These are phyloP conservation scores for Holothuria leucospilota DNA, from an alignment of 53 echinoderm and acorn worm genomes.

Conservation along the genomic window DNA sequence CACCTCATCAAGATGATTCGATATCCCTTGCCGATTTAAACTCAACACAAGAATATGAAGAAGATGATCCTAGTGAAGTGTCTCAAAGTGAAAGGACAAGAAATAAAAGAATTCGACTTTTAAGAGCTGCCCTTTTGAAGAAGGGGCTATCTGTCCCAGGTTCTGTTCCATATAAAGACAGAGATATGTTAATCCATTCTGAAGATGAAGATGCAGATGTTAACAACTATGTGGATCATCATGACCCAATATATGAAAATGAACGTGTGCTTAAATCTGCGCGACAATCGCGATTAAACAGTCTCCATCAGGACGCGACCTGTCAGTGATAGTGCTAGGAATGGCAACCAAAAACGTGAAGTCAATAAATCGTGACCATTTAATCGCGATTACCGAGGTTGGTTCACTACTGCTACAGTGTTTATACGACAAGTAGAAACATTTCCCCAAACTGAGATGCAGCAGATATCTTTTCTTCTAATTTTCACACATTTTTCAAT, in stretches of 20 bases:
- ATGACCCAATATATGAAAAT: constrained; percentile 47
- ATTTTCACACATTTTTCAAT: too few relatives aligned
- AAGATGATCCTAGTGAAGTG: neutral
- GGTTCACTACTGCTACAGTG: too few relatives aligned
- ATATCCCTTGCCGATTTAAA: neutral
- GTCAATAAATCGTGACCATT: too few relatives aligned
- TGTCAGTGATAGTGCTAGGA: neutral
- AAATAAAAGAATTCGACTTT: constrained; percentile 5
- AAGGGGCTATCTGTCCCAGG: constrained; percentile 33
- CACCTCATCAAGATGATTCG: neutral
- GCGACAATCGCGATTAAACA: constrained; percentile 22
- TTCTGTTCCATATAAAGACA: neutral
- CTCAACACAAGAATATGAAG: neutral
- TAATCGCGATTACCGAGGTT: too few relatives aligned
- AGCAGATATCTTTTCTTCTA: too few relatives aligned
- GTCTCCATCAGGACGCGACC: neutral
- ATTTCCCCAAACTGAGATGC: too few relatives aligned
- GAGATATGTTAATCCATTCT: neutral
- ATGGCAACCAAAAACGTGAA: too few relatives aligned
- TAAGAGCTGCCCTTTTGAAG: constrained; percentile 38
- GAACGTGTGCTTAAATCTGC: constrained; percentile 27
- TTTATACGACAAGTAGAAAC: too few relatives aligned
- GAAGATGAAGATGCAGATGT: neutral
- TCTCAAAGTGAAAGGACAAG: constrained; percentile 23
- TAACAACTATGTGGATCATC: neutral